Percentiles rank a stretch among this genome's conserved stretches.
phyloP scores from a whole-genome alignment of 2,113 vertebrate genomes.

The Ardeotis arabs region DNA sequence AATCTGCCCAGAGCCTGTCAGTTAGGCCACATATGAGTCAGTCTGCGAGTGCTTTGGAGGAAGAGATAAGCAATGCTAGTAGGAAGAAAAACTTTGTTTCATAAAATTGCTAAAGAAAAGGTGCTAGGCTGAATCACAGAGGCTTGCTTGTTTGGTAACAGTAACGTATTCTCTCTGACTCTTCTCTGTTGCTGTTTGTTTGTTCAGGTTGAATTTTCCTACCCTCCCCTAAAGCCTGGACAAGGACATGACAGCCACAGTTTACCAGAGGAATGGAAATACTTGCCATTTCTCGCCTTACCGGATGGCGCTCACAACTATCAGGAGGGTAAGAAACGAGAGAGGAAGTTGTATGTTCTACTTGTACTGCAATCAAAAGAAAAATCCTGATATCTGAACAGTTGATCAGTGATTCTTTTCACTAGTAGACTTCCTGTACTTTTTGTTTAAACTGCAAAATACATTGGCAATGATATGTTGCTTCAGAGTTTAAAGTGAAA shows the following conservation, averaged over 20 bases:
- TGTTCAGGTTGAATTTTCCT: conserved; percentile 94
- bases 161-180: not conserved
- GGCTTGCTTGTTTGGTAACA: not conserved
- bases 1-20: not conserved
- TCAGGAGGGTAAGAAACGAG: conserved; percentile 85
- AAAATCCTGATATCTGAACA: not conserved
- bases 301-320: conserved; percentile 97
- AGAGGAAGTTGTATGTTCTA: not conserved
- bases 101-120: not conserved
- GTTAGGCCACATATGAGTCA: not conserved
- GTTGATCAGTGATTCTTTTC: not conserved
- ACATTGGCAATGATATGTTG: not conserved
- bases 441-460: not conserved
- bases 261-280: conserved; percentile 95
- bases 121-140: not conserved
- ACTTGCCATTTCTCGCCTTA: conserved; percentile 93
- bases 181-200: not conserved
- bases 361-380: not conserved
- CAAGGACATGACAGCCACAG: conserved; percentile 89
- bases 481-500: not conserved
- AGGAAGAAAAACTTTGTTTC: not conserved
- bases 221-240: conserved; percentile 88
- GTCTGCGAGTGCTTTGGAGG: not conserved
- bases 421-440: not conserved
- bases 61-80: not conserved